These are phyloP conservation scores for Drosophila pseudoananassae DNA, from an alignment of 1,140 invertebrate species.

Conservation along the genomic window DNA sequence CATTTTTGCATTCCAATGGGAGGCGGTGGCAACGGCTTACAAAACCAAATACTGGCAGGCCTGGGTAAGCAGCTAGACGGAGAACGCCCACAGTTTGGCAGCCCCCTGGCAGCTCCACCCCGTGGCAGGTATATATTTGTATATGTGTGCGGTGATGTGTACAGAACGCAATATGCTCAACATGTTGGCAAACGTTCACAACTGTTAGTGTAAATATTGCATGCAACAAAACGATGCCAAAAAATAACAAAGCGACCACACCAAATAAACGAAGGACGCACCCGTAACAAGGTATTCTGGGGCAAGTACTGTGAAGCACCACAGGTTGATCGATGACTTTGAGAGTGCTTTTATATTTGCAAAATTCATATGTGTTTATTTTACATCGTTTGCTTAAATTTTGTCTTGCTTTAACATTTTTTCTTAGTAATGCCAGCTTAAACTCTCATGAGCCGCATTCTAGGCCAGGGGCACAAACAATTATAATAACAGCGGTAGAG, in stretches of 20 bases:
- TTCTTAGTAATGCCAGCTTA: background rate
- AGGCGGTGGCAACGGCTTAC: constrained; percentile 13
- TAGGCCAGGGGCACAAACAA: background rate
- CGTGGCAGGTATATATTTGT: constrained; percentile 28
- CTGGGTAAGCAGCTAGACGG: constrained; percentile 44
- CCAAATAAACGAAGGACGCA: constrained; percentile 13
- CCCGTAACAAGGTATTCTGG: background rate
- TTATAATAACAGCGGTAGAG: constrained; percentile 11
- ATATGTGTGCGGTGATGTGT: constrained; percentile 42
- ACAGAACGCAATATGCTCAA: constrained; percentile 66
- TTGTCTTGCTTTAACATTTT: background rate
- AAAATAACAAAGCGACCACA: constrained; percentile 46
- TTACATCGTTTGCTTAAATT: background rate
- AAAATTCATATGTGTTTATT: constrained; percentile 1
- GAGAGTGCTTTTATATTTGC: background rate
- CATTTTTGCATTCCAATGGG: constrained; percentile 13
- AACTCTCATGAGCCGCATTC: constrained; percentile 39
- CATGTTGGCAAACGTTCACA: constrained; percentile 69
- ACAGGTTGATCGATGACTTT: constrained; percentile 3
- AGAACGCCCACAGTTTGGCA: constrained; percentile 17
- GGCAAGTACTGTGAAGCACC: background rate
- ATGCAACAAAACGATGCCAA: constrained; percentile 53
- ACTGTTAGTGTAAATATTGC: constrained; percentile 63
- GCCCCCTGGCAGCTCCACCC: background rate
- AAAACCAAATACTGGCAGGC: constrained; percentile 40